A percentile compares a stretch with the other conserved stretches of the same genome.
Conservation (phyloP, 2,113 vertebrate species). For the Anguilla rostrata region DNA sequence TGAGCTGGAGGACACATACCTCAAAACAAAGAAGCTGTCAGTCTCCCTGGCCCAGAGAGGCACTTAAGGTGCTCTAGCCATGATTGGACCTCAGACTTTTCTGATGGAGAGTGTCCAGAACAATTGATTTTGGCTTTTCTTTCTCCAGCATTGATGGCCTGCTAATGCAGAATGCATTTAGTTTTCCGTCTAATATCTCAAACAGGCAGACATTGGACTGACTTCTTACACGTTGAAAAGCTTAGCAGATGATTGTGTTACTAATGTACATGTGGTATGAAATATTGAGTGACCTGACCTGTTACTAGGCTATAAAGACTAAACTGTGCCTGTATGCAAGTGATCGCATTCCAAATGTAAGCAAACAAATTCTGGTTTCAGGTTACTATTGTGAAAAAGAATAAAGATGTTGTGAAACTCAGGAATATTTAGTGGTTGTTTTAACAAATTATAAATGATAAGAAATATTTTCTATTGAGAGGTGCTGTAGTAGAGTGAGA, state of each 20-base stretch:
- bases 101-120: conserved; percentile 3
- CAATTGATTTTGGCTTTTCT: not conserved
- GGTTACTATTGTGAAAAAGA: not conserved
- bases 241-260: conserved; percentile 6
- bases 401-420: not conserved
- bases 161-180: conserved; percentile 11
- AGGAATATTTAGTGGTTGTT: not conserved
- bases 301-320: not conserved
- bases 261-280: conserved; percentile 9
- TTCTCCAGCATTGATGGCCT: conserved; percentile 5
- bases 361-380: not conserved
- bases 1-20: not conserved
- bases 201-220: not conserved
- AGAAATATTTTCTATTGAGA: not conserved
- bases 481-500: not conserved
- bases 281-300: conserved; percentile 4
- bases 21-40: not conserved
- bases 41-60: not conserved
- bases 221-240: conserved; percentile 9
- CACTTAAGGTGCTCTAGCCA: not conserved
- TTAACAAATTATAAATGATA: not conserved
- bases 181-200: conserved; percentile 4
- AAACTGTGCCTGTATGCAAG: conserved; percentile 1
- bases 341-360: not conserved
- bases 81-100: not conserved